Base-by-base conservation (phyloP, 2,113 vertebrate genomes). In the Castor canadensis region DNA sequence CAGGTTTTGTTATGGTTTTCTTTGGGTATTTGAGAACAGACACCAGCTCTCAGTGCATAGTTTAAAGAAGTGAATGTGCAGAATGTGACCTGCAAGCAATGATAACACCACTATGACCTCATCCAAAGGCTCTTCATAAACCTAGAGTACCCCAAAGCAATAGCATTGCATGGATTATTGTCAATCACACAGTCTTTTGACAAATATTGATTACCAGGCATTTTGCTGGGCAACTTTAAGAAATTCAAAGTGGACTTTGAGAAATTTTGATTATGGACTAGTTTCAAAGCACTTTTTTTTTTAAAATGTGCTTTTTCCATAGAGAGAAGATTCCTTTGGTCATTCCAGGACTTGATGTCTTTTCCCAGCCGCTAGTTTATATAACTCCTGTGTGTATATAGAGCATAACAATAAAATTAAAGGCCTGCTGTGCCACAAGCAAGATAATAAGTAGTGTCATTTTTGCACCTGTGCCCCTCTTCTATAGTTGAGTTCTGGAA, bases 1-100 rank as follows among this genome's bases (percentile, higher is more conserved):
- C 43, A 62, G 9, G 56, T 72, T 92, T 87, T 88, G 5, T 87
- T 89, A 67, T 40, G 66, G 19, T 77, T 93, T 76, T 86, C 38
- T 69, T 69, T 80, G 38, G 35, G n/a, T 87, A 0, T 69, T 82
- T 84, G 91, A 94, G 56, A 92, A 83, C 26, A 92, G 85, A 95
- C 86, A 58, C 62, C 62, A 60, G 20, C 52, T 67, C 54, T 81
- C 54, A 40, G 49, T 35, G 45, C 13, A 17, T 69, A 24, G 45
- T 17, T 43, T 83, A 20, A 62, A 64, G 19, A 82, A 58, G 30
- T 32, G 2, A 76, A 3, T 73, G 12, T 89, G 30, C 9, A 66
- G 47, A 92, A 71, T 62, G 32, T 35, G 43, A 66, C 64, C 77
- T 85, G 40, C 45, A 88, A 85, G 62, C 40, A 26, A 38, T 58